Base-by-base conservation (phyloP, 2,888 invertebrate species). In the Athetis lepigone region DNA sequence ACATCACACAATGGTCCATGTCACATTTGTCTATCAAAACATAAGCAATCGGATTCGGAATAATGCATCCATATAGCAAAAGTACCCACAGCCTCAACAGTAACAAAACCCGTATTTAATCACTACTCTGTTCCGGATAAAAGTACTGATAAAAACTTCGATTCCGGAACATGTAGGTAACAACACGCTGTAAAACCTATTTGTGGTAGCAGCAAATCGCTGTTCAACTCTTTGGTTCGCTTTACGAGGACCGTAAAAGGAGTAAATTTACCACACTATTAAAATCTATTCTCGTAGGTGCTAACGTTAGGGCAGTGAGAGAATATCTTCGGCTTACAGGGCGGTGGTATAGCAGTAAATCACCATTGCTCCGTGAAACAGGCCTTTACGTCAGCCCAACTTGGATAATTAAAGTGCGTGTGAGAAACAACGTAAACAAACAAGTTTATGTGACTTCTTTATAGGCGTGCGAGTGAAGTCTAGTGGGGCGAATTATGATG, bases 191-290 rank as follows among this genome's bases (percentile, higher is more conserved):
- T 77, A 72, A 75, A 80, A 46, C 66, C 87, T 88, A 88, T 91
- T 92, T 88, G 92, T 84, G 93, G 92, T 89, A 68, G 77, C 79
- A 82, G 82, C 87, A 85, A 91, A 92, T 89, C 85, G 88, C 79
- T 85, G 85, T 90, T 90, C 87, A 91, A 90, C 90, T 90, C 91
- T 88, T 92, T 89, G 85, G 80, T 85, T 83, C 85, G 80, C 85
- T 93, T 92, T 89, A 93, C 86, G 84, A 79, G 79, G 49, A 76
- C 83, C 86, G 85, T 92, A 89, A 92, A 92, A 86, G 85, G 82
- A 82, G 87, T 88, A 85, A 88, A 89, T 89, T 87, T 87, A 88
- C 87, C 83, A 83, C 75, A 83, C 82, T 79, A 84, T 84, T 85
- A 86, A 86, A 85, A 84, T 88, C 90, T 91, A 92, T 91, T 92